These are phyloP conservation scores for Heterodera schachtii DNA, from an alignment of 1,140 invertebrate species.

Conservation along the genomic window DNA sequence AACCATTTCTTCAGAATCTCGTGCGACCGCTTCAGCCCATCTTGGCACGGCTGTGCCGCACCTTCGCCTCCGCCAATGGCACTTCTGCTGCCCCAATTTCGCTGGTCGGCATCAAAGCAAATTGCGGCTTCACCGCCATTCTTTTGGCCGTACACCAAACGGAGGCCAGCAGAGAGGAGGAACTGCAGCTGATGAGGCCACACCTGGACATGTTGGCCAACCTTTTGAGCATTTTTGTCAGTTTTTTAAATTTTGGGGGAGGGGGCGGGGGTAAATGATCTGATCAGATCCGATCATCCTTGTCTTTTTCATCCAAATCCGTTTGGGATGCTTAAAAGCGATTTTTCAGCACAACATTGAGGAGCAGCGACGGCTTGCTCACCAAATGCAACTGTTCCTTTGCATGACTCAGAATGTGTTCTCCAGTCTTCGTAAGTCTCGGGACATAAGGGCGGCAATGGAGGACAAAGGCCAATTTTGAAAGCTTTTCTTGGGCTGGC, in stretches of 20 bases:
- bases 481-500: not conserved
- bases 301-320: too few species aligned
- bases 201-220: conserved; percentile 56
- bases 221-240: conserved; percentile 54
- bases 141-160: conserved; percentile 44
- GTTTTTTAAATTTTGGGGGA: not conserved
- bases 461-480: not conserved
- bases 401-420: conserved; percentile 60
- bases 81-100: conserved; percentile 7
- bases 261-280: not conserved
- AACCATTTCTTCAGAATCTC: not conserved
- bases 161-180: conserved; percentile 34
- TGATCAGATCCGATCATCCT: too few species aligned
- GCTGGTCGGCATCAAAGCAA: conserved; percentile 36
- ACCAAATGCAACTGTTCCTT: conserved; percentile 57
- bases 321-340: too few species aligned
- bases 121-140: conserved; percentile 45
- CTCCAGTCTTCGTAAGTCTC: conserved; percentile 55
- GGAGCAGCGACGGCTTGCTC: conserved; percentile 55
- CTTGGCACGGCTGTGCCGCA: conserved; percentile 6
- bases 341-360: conserved; percentile 46
- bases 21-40: not conserved
- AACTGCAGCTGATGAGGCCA: conserved; percentile 42
- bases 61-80: not conserved
- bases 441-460: not conserved